A percentile compares a stretch with the other conserved stretches of the same genome.
Conservation (phyloP, 2,888 invertebrate species). For the Leptopilina drosophilae region DNA sequence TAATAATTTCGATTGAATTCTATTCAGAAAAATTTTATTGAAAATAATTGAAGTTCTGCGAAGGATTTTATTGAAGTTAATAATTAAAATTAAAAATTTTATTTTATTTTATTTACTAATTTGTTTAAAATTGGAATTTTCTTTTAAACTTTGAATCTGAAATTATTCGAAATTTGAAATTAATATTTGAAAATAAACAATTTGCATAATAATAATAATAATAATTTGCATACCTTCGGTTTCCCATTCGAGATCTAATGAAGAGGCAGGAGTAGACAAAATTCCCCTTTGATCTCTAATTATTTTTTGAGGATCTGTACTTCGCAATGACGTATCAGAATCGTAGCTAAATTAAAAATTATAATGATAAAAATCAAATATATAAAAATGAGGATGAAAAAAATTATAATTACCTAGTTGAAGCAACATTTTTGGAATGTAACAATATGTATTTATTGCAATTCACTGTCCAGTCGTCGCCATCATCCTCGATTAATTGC, state of each 20-base stretch:
- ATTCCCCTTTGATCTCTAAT: conserved; percentile 73
- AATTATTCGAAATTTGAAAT: no score
- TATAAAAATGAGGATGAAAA: no score
- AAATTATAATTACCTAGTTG: conserved; percentile 24
- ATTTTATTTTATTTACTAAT: no score
- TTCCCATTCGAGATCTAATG: conserved; percentile 85
- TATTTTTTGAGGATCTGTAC: conserved; percentile 80
- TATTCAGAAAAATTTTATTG: no score
- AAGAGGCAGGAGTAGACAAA: conserved; percentile 82
- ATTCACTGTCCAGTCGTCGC: conserved; percentile 15
- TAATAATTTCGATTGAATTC: no score
- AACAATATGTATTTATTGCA: conserved; percentile 21
- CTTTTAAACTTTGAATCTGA: no score
- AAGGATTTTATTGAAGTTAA: no score
- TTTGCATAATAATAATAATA: neutral
- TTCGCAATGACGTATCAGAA: conserved; percentile 80
- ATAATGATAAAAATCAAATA: neutral
- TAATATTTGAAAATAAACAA: neutral
- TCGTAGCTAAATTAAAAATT: conserved; percentile 67
- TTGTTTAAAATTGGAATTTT: no score
- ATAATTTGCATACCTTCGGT: conserved; percentile 78
- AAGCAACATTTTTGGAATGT: conserved; percentile 26
- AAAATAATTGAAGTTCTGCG: no score
- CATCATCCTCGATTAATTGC: conserved; percentile 19
- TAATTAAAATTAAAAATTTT: no score